These are phyloP conservation scores for Semibalanus balanoides DNA, from an alignment of 1,140 invertebrate species.

Conservation along the genomic window DNA sequence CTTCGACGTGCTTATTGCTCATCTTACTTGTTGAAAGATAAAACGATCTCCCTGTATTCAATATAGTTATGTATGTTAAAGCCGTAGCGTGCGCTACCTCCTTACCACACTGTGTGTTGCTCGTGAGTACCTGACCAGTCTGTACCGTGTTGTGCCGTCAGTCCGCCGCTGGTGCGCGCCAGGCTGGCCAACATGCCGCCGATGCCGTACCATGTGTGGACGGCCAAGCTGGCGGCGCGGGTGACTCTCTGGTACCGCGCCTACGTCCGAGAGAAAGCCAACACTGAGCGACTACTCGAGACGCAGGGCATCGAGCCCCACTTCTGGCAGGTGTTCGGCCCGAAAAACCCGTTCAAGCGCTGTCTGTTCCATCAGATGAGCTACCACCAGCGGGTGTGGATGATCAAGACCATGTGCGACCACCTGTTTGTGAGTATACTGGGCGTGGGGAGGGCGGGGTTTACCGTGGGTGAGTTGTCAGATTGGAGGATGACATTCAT, in stretches of 20 bases:
- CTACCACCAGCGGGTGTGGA: conserved; percentile 41
- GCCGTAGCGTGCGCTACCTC: no score
- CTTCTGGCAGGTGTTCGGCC: conserved; percentile 37
- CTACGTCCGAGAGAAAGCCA: conserved; percentile 31
- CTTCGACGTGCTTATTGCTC: no score
- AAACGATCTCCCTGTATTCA: no score
- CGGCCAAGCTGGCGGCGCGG: conserved; percentile 35
- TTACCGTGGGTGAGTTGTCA: no score
- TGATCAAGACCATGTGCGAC: conserved; percentile 45
- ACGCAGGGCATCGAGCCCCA: conserved; percentile 36
- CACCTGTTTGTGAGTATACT: conserved; percentile 36
- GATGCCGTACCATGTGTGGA: conserved; percentile 46
- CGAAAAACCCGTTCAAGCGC: conserved; percentile 33
- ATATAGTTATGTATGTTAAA: no score
- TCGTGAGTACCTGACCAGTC: no score
- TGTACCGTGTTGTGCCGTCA: background rate
- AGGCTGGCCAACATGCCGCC: conserved; percentile 33
- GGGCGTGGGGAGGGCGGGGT: no score
- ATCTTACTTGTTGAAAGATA: no score
- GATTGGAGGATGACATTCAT: no score
- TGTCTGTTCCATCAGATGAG: conserved; percentile 40
- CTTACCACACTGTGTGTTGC: no score
- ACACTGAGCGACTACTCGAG: conserved; percentile 35
- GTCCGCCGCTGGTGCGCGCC: conserved; percentile 21
- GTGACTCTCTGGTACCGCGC: conserved; percentile 40